These are phyloP conservation scores for Oreochromis mossambicus DNA, from an alignment of 2,797 vertebrate species.

Conservation along the genomic window DNA sequence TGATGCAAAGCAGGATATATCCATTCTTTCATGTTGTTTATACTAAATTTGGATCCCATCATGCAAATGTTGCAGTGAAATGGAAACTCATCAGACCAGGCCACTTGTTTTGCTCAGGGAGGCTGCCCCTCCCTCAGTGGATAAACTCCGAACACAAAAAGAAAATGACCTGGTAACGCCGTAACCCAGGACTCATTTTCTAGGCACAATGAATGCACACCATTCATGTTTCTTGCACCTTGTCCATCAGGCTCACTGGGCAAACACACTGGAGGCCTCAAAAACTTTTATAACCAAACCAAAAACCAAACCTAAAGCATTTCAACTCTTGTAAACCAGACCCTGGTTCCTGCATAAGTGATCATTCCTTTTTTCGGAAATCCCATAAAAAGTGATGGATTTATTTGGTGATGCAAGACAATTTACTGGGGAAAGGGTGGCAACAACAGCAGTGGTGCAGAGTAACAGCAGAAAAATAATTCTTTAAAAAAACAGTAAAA, in stretches of 20 bases:
- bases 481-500: background rate
- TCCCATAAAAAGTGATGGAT: constrained; percentile 42
- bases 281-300: constrained; percentile 24
- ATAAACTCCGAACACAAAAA: background rate
- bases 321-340: constrained; percentile 17
- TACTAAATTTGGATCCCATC: background rate
- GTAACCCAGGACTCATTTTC: background rate
- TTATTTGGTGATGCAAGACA: constrained; percentile 1
- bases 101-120: background rate
- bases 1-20: background rate
- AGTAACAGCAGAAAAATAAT: background rate
- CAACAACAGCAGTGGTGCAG: background rate
- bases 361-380: constrained; percentile 46
- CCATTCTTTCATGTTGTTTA: background rate
- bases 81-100: background rate
- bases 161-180: background rate
- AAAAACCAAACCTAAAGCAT: constrained; percentile 23
- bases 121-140: background rate
- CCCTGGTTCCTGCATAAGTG: constrained; percentile 29
- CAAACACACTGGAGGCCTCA: constrained; percentile 10
- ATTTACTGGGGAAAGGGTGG: background rate
- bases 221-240: background rate
- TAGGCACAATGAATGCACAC: background rate
- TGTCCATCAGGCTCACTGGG: background rate
- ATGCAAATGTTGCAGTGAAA: background rate